Evolutionary conservation across 1,140 invertebrate genomes (phyloP).

Genomic region (Caenorhabditis inopinata): DNA sequence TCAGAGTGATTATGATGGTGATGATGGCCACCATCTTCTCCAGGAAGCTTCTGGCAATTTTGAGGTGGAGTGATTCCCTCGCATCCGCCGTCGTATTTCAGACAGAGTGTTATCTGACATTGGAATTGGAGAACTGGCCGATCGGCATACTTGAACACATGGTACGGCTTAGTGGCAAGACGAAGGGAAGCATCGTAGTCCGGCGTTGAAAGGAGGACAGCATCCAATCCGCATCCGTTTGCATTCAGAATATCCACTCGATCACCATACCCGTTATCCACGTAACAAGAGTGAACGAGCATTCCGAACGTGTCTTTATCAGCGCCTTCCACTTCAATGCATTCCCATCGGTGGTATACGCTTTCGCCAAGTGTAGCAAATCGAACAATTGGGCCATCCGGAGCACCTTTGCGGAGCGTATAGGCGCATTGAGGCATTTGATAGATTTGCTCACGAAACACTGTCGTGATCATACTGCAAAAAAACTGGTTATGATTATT

Average conservation of each 20-base stretch:
- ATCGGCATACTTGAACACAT: slow-evolving; percentile 66
- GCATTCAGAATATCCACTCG: slow-evolving; percentile 55
- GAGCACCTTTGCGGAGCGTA: slow-evolving; percentile 61
- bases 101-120: slow-evolving; percentile 63
- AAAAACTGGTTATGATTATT: neutral
- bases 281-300: slow-evolving; percentile 65
- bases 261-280: slow-evolving; percentile 65
- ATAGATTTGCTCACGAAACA: slow-evolving; percentile 65
- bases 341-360: slow-evolving; percentile 66
- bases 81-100: slow-evolving; percentile 65
- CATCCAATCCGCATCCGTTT: slow-evolving; percentile 59
- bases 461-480: slow-evolving; percentile 65
- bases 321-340: slow-evolving; percentile 53
- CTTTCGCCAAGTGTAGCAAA: slow-evolving; percentile 63
- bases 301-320: slow-evolving; percentile 64
- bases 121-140: slow-evolving; percentile 66
- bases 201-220: slow-evolving; percentile 60
- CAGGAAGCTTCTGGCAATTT: slow-evolving; percentile 33
- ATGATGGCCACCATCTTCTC: slow-evolving; percentile 24
- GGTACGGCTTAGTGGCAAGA: slow-evolving; percentile 60
- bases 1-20: slow-evolving; percentile 18
- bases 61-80: slow-evolving; percentile 62
- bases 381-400: slow-evolving; percentile 64
- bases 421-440: slow-evolving; percentile 64
- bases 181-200: slow-evolving; percentile 59